Percentiles rank a stretch among this genome's conserved stretches.
Conservation (phyloP, 2,113 vertebrate species). For the Vimba vimba region DNA sequence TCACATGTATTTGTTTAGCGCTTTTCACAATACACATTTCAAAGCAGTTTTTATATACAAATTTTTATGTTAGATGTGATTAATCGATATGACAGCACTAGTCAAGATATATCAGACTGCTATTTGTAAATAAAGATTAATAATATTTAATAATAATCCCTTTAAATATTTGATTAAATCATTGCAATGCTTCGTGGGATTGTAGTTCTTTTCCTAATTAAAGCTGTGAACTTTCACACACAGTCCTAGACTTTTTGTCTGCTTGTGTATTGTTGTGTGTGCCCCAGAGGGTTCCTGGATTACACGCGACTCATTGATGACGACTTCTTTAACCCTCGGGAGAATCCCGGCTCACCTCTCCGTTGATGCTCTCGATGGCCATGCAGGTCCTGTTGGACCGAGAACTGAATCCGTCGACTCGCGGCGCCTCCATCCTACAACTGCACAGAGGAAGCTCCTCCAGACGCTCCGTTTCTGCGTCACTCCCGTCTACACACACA, state of each 20-base stretch:
- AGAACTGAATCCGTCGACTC: constrained; percentile 81
- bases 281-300: too few species aligned
- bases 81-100: too few species aligned
- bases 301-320: too few species aligned
- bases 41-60: too few species aligned
- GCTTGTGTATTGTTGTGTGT: not conserved
- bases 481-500: constrained; percentile 79
- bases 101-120: too few species aligned
- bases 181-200: not conserved
- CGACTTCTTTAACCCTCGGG: too few species aligned
- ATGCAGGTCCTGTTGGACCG: constrained; percentile 82
- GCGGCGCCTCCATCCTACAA: constrained; percentile 93
- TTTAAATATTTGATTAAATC: not conserved
- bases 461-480: constrained; percentile 85
- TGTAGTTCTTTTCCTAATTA: not conserved
- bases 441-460: constrained; percentile 92
- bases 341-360: constrained; percentile 78
- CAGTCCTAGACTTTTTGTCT: not conserved
- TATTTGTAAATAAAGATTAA: too few species aligned
- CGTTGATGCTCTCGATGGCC: constrained; percentile 89
- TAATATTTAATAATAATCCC: too few species aligned
- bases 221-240: too few species aligned
- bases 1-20: too few species aligned
- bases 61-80: too few species aligned
- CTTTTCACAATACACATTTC: too few species aligned